These are phyloP conservation scores for Cyrtodaria siliqua DNA, from an alignment of 2,888 invertebrate species.

Conservation along the genomic window DNA sequence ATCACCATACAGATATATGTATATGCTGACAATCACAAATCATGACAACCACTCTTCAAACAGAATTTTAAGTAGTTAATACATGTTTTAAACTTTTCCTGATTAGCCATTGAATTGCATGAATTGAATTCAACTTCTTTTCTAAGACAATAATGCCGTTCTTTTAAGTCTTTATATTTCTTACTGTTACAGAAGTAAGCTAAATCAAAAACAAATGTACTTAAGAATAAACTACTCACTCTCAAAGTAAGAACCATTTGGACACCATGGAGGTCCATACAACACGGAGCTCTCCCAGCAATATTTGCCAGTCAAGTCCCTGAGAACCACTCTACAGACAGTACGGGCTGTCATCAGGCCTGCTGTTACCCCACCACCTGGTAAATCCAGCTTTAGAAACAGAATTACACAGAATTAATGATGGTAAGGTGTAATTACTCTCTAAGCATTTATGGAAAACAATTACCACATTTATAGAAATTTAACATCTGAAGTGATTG, in stretches of 20 bases:
- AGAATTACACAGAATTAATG: no score
- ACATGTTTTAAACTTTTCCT: background rate
- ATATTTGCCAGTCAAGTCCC: constrained; percentile 97
- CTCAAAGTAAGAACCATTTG: constrained; percentile 81
- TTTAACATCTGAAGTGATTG: no score
- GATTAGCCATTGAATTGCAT: background rate
- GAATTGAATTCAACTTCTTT: background rate
- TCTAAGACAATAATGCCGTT: no score
- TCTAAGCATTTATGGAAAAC: no score
- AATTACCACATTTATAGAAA: no score
- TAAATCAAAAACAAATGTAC: background rate
- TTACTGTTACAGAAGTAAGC: background rate
- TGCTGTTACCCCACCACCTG: constrained; percentile 92
- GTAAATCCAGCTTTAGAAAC: constrained; percentile 87
- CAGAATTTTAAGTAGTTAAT: background rate
- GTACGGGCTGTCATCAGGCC: constrained; percentile 93
- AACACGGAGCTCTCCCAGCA: constrained; percentile 98
- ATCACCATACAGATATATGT: no score
- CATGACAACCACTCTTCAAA: no score
- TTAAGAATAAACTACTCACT: constrained; percentile 68
- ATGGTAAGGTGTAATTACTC: no score
- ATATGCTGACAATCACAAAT: no score
- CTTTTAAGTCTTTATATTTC: no score
- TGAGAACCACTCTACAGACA: constrained; percentile 92
- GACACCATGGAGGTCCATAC: constrained; percentile 87